Evolutionary conservation across 2,113 vertebrate species (phyloP).

Genomic region (Tyto alba): DNA sequence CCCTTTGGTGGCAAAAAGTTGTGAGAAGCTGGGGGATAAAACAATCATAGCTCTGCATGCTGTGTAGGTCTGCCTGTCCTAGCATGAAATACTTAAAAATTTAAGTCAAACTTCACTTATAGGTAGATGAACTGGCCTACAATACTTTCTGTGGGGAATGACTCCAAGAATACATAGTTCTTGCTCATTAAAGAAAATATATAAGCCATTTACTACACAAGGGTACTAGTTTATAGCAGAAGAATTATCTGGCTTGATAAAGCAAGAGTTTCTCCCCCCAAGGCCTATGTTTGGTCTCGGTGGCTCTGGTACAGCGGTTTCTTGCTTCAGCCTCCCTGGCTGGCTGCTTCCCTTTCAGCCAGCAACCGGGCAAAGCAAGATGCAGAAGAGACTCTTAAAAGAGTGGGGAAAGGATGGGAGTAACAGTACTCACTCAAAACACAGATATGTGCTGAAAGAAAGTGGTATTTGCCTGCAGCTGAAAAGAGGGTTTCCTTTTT

Average conservation of each 20-base stretch:
- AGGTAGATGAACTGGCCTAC: neutral
- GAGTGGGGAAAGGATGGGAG: neutral
- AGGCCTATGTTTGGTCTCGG: neutral
- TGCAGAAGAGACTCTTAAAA: neutral
- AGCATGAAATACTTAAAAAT: neutral
- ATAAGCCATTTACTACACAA: neutral
- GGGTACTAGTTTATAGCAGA: neutral
- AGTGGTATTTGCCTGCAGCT: neutral
- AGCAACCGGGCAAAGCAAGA: too few relatives aligned
- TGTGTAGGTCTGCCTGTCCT: accelerated
- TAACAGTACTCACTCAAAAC: neutral
- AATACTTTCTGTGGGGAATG: neutral
- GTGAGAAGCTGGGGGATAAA: neutral
- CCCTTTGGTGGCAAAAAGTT: neutral
- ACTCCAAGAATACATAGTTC: too few relatives aligned
- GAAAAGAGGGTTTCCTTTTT: neutral
- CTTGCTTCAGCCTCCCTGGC: neutral
- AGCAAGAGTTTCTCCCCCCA: neutral
- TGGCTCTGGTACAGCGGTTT: neutral
- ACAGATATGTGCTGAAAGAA: neutral
- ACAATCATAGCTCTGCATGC: too few relatives aligned
- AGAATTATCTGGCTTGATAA: neutral
- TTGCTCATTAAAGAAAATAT: neutral
- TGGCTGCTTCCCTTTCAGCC: neutral
- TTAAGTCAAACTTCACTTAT: neutral